Evolutionary conservation across 2,113 vertebrate genomes (phyloP).

Genomic region (Catharus minimus): DNA sequence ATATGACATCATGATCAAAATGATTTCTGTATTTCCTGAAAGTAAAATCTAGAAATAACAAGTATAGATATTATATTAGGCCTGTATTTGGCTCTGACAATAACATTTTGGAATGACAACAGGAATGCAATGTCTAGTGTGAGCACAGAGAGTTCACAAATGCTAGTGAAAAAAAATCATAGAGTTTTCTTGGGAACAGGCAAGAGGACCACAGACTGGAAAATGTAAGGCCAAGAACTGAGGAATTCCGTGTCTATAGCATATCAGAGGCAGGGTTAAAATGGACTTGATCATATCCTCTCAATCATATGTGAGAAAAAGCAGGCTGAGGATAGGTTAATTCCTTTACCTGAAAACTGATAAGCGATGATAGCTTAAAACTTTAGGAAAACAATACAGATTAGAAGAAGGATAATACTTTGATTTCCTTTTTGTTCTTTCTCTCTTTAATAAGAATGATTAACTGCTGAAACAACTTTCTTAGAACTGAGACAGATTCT

Average conservation of each 20-base stretch:
- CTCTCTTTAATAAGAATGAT: background rate
- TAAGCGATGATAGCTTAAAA: background rate
- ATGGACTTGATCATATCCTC: background rate
- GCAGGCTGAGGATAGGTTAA: background rate
- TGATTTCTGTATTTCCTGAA: background rate
- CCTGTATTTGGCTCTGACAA: background rate
- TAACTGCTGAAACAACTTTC: background rate
- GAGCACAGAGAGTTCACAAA: accelerated
- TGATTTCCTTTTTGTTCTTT: background rate
- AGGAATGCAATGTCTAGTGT: background rate
- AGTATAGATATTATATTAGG: background rate
- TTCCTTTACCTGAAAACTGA: background rate
- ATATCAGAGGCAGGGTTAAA: background rate
- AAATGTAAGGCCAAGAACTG: background rate
- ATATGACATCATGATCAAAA: background rate
- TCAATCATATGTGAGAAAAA: background rate
- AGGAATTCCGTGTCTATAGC: background rate
- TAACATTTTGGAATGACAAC: background rate
- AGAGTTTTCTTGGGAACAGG: background rate
- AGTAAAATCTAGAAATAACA: background rate
- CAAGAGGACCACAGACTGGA: background rate
- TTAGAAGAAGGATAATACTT: background rate
- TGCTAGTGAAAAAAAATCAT: background rate
- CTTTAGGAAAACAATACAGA: background rate
- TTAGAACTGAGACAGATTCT: background rate